These are phyloP conservation scores for Gephyroberyx darwinii DNA, from an alignment of 2,797 vertebrate genomes.

Conservation along the genomic window DNA sequence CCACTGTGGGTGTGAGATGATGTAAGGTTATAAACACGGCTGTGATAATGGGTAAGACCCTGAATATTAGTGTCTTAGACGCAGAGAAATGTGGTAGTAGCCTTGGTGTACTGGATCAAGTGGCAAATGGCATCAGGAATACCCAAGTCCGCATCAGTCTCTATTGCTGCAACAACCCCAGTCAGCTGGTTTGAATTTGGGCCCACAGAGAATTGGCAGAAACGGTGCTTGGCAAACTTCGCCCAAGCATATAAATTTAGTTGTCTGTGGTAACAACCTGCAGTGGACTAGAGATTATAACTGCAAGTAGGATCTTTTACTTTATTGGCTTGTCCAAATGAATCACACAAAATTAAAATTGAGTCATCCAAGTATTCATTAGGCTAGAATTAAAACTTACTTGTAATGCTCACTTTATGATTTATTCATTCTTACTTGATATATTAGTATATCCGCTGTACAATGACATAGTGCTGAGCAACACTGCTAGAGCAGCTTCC, in stretches of 20 bases:
- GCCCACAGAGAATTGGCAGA: background rate
- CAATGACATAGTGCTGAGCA: background rate
- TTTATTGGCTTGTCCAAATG: background rate
- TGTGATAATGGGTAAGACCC: conserved; percentile 1
- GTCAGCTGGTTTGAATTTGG: background rate
- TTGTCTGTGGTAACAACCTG: background rate
- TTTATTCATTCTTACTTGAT: background rate
- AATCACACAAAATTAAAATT: background rate
- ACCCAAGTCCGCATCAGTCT: conserved; percentile 1
- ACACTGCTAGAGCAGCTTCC: background rate
- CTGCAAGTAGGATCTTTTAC: background rate
- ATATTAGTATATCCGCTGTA: background rate
- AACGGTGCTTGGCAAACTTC: conserved; percentile 8
- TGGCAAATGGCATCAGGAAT: conserved; percentile 9
- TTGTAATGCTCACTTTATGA: background rate
- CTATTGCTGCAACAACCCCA: conserved; percentile 3
- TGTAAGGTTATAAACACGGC: conserved; percentile 1
- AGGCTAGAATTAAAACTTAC: background rate
- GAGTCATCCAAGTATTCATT: background rate
- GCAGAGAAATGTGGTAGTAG: background rate
- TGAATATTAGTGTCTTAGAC: background rate
- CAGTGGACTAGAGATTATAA: background rate
- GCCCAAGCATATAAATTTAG: background rate
- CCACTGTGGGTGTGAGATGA: background rate
- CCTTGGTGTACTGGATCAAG: background rate